Conservation (phyloP, 2,888 invertebrate species). For the Cacoxenus indagator region DNA sequence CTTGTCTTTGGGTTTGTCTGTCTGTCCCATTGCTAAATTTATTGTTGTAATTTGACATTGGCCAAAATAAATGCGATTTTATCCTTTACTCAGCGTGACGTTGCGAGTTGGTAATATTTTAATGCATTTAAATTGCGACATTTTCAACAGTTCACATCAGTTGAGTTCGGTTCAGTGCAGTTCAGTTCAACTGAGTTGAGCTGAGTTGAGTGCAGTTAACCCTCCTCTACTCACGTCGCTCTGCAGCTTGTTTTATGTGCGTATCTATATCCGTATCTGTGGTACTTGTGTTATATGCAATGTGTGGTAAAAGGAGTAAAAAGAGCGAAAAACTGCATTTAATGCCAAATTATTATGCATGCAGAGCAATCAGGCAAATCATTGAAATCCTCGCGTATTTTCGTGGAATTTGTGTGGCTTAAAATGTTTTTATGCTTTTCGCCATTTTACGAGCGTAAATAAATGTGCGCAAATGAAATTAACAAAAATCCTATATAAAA, state of each 20-base stretch:
- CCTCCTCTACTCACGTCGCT: no score
- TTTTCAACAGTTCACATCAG: conserved; percentile 36
- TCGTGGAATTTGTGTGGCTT: conserved; percentile 19
- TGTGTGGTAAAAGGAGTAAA: background rate
- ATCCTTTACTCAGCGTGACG: conserved; percentile 25
- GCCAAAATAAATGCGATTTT: conserved; percentile 34
- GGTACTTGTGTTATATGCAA: conserved; percentile 38
- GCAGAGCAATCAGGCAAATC: conserved; percentile 40
- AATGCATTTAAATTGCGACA: conserved; percentile 48
- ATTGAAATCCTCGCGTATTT: conserved; percentile 23
- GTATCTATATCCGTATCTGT: conserved; percentile 4
- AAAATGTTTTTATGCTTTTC: conserved; percentile 15
- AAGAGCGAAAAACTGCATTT: conserved; percentile 39
- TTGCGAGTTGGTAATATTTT: conserved; percentile 34
- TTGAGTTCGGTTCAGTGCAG: conserved; percentile 25
- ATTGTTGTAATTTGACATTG: conserved; percentile 36
- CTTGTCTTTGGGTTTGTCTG: conserved; percentile 13
- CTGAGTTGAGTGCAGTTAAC: no score
- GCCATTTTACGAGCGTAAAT: background rate
- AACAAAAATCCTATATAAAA: conserved; percentile 15
- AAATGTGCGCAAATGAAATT: background rate
- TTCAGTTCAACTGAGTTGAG: conserved; percentile 34
- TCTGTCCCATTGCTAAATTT: conserved; percentile 32
- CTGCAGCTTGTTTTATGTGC: no score
- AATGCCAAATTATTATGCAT: conserved; percentile 62